These are phyloP conservation scores for Sinocyclocheilus rhinocerous DNA, from an alignment of 2,113 vertebrate species.

Conservation along the genomic window DNA sequence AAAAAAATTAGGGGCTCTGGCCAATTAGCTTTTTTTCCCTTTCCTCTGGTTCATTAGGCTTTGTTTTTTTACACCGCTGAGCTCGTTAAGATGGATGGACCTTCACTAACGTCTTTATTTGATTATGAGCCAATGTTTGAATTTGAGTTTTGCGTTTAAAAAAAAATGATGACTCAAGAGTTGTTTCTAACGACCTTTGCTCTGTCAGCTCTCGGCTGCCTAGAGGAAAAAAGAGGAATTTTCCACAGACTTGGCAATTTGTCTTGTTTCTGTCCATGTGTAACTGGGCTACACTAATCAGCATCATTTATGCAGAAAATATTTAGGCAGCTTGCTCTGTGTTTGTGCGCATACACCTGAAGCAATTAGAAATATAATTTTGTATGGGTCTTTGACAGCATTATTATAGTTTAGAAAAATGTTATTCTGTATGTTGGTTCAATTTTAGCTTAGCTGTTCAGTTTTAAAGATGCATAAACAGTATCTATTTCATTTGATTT, in stretches of 20 bases:
- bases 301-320: conserved; percentile 47
- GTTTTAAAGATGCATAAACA: background rate
- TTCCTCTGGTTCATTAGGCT: conserved; percentile 46
- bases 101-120: conserved; percentile 26
- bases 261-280: conserved; percentile 44
- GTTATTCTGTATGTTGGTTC: background rate
- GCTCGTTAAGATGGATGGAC: conserved; percentile 19
- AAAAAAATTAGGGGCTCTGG: background rate
- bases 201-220: conserved; percentile 38
- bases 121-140: conserved; percentile 30
- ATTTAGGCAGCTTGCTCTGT: conserved; percentile 42
- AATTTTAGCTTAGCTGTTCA: background rate
- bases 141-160: conserved; percentile 9
- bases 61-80: background rate
- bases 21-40: background rate
- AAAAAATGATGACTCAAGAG: conserved; percentile 42
- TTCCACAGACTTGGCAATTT: conserved; percentile 51
- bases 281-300: conserved; percentile 53
- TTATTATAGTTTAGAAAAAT: background rate
- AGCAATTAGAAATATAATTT: background rate
- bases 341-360: too few relatives aligned
- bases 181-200: conserved; percentile 46
- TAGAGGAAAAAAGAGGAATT: conserved; percentile 17
- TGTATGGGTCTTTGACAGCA: background rate
- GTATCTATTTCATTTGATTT: background rate